Evolutionary conservation across 2,888 invertebrate genomes (phyloP).

Genomic region (Gymnosoma rotundatum): DNA sequence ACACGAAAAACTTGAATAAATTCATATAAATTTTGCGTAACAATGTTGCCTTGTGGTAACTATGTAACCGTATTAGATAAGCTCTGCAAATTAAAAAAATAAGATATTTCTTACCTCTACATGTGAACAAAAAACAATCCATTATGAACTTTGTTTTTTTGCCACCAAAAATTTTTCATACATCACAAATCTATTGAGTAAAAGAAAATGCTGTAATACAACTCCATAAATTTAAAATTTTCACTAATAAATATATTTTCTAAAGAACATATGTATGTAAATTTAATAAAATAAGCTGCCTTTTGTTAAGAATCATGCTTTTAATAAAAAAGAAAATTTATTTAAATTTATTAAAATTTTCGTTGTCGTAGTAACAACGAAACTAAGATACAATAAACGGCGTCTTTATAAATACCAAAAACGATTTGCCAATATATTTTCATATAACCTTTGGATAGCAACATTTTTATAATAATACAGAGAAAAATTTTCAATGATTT

Average conservation of each 20-base stretch:
- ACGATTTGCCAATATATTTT: too few species aligned
- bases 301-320: slow-evolving; percentile 27
- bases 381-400: too few species aligned
- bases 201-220: neutral
- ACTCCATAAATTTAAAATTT: neutral
- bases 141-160: neutral
- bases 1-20: neutral
- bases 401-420: too few species aligned
- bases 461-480: too few species aligned
- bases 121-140: neutral
- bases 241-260: neutral
- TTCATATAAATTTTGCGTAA: slow-evolving; percentile 55
- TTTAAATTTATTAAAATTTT: neutral
- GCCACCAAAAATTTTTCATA: neutral
- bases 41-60: slow-evolving; percentile 23
- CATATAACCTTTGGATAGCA: too few species aligned
- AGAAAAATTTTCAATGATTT: too few species aligned
- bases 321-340: slow-evolving; percentile 27
- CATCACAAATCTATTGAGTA: neutral
- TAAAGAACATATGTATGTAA: slow-evolving; percentile 5
- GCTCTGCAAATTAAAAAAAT: slow-evolving; percentile 31
- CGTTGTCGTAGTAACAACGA: too few species aligned
- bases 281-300: slow-evolving; percentile 9
- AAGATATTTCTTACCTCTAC: slow-evolving; percentile 25
- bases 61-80: slow-evolving; percentile 36